Evolutionary conservation across 2,113 vertebrate species (phyloP), one percentile per base, ranked within the genome.

Genomic region (Prunella himalayana): DNA sequence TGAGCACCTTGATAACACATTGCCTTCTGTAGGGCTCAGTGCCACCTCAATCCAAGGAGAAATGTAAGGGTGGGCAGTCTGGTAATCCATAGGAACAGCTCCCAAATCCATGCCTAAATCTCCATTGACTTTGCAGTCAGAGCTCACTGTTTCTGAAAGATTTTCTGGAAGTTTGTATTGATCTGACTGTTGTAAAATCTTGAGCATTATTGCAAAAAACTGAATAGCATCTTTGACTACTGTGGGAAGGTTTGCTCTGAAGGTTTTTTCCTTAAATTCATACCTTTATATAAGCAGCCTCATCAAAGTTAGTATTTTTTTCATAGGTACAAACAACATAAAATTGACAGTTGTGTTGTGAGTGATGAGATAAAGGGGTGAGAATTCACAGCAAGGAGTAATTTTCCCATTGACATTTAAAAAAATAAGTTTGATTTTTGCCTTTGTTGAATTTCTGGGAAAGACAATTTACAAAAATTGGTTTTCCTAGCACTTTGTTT

Each of bases 31-130:
- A 35, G 63, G 33, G 10, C 20, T 27, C 39, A 77, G 21, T 3
- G 4, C 13, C 69, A 0, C 8, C 27, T 24, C 31, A 39, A 1
- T 15, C 16, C n/a, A 13, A 49, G 66, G 27, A 39, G 37, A 69
- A 86, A 20, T 18, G 5, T 2, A 19, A 16, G 3, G 3, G 1
- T 64, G 25, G 3, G 15, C 13, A 35, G 14, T 21, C 12, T 30
- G 15, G n/a, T 22, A 75, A 60, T 19, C 51, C 44, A 14, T 0
- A 50, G 49, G 11, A 80, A 11, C 2, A 42, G 23, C 13, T 83
- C 27, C 20, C 65, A 72, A 47, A 80, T 33, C 49, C 44, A 24
- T 6, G 3, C 4, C 39, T 60, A 30, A 42, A 44, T 23, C 80
- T 47, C 15, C 54, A 27, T 17, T 54, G 25, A 12, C 25, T 61